Percentiles rank a stretch among this genome's conserved stretches.
Evolutionary conservation across 1,140 invertebrate genomes (phyloP).

Genomic region (Paracyclopina nana): DNA sequence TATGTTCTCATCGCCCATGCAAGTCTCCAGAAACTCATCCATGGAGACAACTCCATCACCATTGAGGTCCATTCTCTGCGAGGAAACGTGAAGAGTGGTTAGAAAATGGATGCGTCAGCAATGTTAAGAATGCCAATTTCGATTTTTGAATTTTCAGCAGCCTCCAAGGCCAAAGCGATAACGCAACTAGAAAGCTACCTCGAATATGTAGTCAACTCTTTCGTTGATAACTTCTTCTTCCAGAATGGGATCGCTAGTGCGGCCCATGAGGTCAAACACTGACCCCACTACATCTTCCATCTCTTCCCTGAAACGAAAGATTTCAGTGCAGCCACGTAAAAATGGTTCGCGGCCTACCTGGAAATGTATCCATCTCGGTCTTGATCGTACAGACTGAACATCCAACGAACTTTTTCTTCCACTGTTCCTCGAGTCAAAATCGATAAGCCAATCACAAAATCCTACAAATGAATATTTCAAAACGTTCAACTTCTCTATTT

Average conservation of each 20-base stretch:
- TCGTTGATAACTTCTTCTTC: slow-evolving; percentile 2
- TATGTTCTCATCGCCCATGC: neutral
- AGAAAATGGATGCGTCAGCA: too few species aligned
- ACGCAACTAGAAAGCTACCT: neutral
- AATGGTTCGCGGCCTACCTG: too few species aligned
- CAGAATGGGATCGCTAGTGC: neutral
- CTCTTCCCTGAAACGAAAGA: too few species aligned
- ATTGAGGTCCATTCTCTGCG: slow-evolving; percentile 2
- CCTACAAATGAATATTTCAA: neutral
- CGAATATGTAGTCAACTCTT: slow-evolving; percentile 1
- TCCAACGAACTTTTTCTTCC: neutral
- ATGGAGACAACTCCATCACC: slow-evolving; percentile 2
- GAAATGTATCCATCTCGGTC: neutral
- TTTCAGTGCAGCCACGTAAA: too few species aligned
- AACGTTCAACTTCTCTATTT: neutral
- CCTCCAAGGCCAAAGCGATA: too few species aligned
- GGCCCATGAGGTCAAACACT: slow-evolving; percentile 4
- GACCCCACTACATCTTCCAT: neutral
- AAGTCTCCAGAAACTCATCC: neutral
- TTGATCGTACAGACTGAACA: neutral
- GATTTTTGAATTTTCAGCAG: neutral
- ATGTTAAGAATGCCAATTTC: neutral
- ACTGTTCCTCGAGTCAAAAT: neutral
- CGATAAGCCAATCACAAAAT: neutral
- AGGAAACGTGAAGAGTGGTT: neutral